A percentile compares a stretch with the other conserved stretches of the same genome.
Evolutionary conservation across 2,113 vertebrate species (phyloP).

Genomic region (Bambusicola thoracicus): DNA sequence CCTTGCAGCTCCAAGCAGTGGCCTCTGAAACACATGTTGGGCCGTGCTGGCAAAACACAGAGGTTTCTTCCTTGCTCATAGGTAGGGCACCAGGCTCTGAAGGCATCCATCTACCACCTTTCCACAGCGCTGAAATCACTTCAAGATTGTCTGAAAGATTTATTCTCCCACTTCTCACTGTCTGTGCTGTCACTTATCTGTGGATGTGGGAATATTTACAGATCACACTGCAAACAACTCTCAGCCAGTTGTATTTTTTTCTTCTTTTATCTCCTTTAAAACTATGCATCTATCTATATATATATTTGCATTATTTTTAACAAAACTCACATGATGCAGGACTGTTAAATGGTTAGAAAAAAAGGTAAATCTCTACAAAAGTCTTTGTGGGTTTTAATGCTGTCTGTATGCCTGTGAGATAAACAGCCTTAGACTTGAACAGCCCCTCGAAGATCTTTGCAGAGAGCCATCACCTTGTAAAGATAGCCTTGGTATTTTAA

Average conservation of each 20-base stretch:
- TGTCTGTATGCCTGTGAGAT: background rate
- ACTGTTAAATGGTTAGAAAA: background rate
- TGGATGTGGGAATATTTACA: background rate
- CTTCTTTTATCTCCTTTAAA: background rate
- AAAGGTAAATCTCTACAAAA: background rate
- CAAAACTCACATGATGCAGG: background rate
- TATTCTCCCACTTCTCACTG: background rate
- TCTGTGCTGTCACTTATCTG: background rate
- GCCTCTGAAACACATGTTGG: background rate
- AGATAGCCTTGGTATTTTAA: conserved; percentile 62
- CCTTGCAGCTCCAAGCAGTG: background rate
- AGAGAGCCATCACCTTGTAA: background rate
- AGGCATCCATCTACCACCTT: background rate
- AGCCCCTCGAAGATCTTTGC: background rate
- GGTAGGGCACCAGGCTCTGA: background rate
- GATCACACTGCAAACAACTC: background rate
- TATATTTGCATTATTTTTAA: background rate
- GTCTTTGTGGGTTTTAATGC: background rate
- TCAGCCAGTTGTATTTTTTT: background rate
- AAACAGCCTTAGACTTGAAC: background rate
- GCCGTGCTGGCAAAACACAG: background rate
- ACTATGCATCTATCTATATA: too few species aligned
- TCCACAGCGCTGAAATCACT: background rate
- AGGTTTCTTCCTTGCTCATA: background rate
- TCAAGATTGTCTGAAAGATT: background rate